Evolutionary conservation across 2,888 invertebrate species (phyloP).

Genomic region (Meghimatium bilineatum): DNA sequence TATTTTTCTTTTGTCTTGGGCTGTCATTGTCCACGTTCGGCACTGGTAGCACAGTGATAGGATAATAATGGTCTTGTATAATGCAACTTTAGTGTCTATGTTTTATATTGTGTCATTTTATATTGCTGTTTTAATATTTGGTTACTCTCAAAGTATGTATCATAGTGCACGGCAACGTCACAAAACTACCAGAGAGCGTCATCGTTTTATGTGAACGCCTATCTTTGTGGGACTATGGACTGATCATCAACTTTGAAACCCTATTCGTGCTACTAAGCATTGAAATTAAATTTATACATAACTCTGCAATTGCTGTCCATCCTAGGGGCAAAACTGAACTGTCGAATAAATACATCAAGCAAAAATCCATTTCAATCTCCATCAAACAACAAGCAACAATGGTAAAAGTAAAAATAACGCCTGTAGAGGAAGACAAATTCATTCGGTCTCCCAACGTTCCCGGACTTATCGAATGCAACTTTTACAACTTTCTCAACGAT

Average conservation of each 20-base stretch:
- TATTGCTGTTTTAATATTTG: too few relatives aligned
- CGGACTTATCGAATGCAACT: constrained; percentile 33
- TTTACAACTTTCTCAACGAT: constrained; percentile 32
- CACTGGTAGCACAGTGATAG: too few relatives aligned
- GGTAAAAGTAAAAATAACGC: constrained; percentile 5
- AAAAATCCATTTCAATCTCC: background rate
- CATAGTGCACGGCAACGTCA: background rate
- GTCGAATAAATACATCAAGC: background rate
- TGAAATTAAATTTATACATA: background rate
- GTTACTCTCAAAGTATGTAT: background rate
- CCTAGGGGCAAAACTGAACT: background rate
- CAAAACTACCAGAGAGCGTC: background rate
- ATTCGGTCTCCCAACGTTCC: constrained; percentile 7
- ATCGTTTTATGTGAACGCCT: background rate
- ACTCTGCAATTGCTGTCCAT: background rate
- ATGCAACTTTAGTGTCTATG: too few relatives aligned
- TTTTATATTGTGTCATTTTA: too few relatives aligned
- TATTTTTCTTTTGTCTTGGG: too few relatives aligned
- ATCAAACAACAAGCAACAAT: background rate
- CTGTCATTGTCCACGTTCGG: too few relatives aligned
- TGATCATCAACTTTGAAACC: background rate
- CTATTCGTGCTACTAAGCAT: background rate
- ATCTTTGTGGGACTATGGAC: background rate
- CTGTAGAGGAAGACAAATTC: constrained; percentile 28
- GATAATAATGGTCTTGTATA: too few relatives aligned